Evolutionary conservation across 92 coral and sea anemone species (phyloP), one percentile per base, ranked within the genome.

Genomic region (Umimayanthus kanabou): DNA sequence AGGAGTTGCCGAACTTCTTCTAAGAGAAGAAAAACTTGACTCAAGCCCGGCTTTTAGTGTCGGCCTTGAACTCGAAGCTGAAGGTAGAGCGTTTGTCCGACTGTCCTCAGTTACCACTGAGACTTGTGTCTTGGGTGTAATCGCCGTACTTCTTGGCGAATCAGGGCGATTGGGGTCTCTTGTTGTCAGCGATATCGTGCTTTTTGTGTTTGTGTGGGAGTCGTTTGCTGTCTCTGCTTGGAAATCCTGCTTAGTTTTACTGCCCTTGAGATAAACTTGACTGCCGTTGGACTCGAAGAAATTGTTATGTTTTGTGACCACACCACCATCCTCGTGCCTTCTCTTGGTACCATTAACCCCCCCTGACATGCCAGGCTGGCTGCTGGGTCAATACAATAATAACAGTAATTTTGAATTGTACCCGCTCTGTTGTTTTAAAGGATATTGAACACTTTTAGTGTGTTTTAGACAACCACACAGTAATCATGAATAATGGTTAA

Each of bases 1-100:
- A 39, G 98, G 98, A 70, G 98, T 95, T 16, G 98, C 98, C 26
- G 98, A 95, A 45, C 96, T 93, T 76, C 94, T 89, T 6, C 98
- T 71, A 20, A 95, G 57, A 20, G 96, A 95, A 29, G 98, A 92
- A 91, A 95, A 95, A 92, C 98, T 95, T 30, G 92, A 95, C 66
- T 93, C 93, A 5, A 95, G 87, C 50, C 96, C 96, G 4, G 73
- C 87, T 39, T 88, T 93, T 49, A 93, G 70, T 4, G 74, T 89
- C 73, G 88, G 81, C 72, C 75, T 89, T 23, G 91, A 87, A 25
- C 94, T 91, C 40, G 91, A 79, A 7, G 80, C 76, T 55, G 91
- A 53, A 39, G 90, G 49, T 18, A 39, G 29, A 10, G 71, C 80
- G 10, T 79, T 43, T 43, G 89, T n/a, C 49, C 58, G 85, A 85